Conservation (phyloP, 2,113 vertebrate genomes). For the Anoura caudifer region DNA sequence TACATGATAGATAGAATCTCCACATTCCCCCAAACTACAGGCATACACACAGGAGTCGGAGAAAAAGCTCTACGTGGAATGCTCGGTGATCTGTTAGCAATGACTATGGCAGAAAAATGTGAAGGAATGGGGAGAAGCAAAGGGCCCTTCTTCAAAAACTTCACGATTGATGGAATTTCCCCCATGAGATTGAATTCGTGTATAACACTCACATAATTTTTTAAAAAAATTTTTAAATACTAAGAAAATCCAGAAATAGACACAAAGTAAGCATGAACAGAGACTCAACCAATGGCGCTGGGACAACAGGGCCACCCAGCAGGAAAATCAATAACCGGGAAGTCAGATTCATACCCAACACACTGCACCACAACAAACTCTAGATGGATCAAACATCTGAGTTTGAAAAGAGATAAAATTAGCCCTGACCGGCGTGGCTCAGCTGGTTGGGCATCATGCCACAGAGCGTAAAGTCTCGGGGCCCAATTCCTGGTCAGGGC, state of each 20-base stretch:
- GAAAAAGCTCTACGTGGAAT: neutral
- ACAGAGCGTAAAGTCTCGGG: no score
- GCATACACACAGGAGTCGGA: neutral
- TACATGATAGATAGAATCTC: neutral
- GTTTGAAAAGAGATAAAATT: neutral
- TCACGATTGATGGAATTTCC: neutral
- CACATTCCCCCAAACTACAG: neutral
- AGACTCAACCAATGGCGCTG: neutral
- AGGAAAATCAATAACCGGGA: neutral
- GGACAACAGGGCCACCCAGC: neutral
- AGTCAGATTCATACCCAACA: neutral
- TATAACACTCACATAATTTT: neutral
- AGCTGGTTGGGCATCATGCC: no score
- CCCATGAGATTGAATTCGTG: neutral
- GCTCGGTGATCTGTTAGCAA: neutral
- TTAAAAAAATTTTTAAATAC: neutral
- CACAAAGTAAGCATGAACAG: neutral
- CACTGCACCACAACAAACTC: neutral
- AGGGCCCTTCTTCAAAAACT: neutral
- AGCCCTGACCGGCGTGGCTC: no score
- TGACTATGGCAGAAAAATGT: neutral
- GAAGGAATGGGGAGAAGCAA: neutral
- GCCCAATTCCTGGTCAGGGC: no score
- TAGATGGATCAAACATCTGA: neutral
- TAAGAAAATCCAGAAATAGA: neutral